Base-by-base conservation (phyloP, 2,797 vertebrate genomes). In the Anguilla anguilla region DNA sequence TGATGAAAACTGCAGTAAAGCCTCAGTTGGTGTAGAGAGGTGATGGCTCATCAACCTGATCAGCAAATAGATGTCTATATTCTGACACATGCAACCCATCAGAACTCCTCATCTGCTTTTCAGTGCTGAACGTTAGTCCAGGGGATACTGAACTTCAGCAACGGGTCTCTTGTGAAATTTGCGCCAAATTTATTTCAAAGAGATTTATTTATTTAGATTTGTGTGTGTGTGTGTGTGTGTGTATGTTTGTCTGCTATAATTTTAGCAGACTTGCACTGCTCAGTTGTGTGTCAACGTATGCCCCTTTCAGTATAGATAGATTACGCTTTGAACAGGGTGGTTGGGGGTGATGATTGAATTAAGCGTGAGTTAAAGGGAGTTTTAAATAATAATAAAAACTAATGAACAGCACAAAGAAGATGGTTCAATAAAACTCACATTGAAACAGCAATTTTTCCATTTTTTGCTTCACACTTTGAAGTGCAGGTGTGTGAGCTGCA, bases 1-100 rank as follows among this genome's bases (percentile, higher is more conserved):
- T 22, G 74, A 77, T 88, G 85, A 87, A 85, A 89, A 86, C 86
- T 31, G 55, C 83, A 88, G 13, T 86, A 84, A 84, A 59, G 64
- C 69, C 35, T 64, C 13, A 1, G 55, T 88, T 22, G 35, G 39
- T 83, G 61, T 61, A 49, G 39, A 31, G 69, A 83, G 46, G 64
- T 72, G 77, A 72, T 86, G 77, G 77, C 55, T 86, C 31, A 86
- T 86, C 88, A 88, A 9, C 59, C 15, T 17, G 35, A 49, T 25
- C 51, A 85, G 49, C 72, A 82, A 82, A 82, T 82, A 69, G 43
- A 83, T 51, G 28, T 79, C 83, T 85, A 49, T 39, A 35, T 88
- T 51, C 74, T 81, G 86, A 61, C 86, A 83, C 53, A 83, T 87
- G 86, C 55, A 74, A 79, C 69, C 69, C 69, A 77, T 79, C 72